These are phyloP conservation scores for Eulemur coronatus DNA, from an alignment of 2,797 vertebrate species.

Conservation along the genomic window DNA sequence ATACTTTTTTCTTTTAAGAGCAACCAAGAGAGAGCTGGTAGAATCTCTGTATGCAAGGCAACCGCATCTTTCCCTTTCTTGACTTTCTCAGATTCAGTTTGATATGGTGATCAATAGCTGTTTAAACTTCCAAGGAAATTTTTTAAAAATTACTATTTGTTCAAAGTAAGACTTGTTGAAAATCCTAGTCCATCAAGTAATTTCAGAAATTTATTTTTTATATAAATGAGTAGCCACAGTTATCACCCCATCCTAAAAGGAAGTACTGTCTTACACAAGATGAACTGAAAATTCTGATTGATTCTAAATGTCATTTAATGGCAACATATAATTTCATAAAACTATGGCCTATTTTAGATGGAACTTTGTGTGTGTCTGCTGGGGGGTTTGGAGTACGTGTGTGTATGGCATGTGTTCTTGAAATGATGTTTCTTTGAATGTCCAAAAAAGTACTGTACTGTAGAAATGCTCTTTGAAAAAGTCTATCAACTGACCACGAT, in stretches of 20 bases:
- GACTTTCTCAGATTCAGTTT: conserved; percentile 67
- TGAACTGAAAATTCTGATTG: conserved; percentile 30
- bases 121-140: conserved; percentile 77
- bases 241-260: conserved; percentile 67
- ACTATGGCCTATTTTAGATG: conserved; percentile 6
- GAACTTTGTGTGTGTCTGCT: conserved; percentile 33
- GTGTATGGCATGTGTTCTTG: conserved; percentile 46
- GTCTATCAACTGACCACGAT: conserved; percentile 51
- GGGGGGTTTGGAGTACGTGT: background rate
- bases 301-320: conserved; percentile 35
- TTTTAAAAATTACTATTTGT: conserved; percentile 78
- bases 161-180: conserved; percentile 80
- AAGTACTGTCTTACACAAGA: conserved; percentile 56
- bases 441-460: conserved; percentile 58
- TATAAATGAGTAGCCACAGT: conserved; percentile 62
- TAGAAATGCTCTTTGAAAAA: conserved; percentile 68
- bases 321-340: conserved; percentile 27
- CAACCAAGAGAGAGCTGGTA: conserved; percentile 35
- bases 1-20: conserved; percentile 39
- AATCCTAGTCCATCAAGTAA: conserved; percentile 79
- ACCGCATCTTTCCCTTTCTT: conserved; percentile 53
- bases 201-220: conserved; percentile 77
- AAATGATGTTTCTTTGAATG: conserved; percentile 58
- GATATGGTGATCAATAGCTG: conserved; percentile 57
- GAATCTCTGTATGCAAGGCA: conserved; percentile 42